Evolutionary conservation across 2,888 invertebrate genomes (phyloP).

Genomic region (Perizoma affinitatum): DNA sequence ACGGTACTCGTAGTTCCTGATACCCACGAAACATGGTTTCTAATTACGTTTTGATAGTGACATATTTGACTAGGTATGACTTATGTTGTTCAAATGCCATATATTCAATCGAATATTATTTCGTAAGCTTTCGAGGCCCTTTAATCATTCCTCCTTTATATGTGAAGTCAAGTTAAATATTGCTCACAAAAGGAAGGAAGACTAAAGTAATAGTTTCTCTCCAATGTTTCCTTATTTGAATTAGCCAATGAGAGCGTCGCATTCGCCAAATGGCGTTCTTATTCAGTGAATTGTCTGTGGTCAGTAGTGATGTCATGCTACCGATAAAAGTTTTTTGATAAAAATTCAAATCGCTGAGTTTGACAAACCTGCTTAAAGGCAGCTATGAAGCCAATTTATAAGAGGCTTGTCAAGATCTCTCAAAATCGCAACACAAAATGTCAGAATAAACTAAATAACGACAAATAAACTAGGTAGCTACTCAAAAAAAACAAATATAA

Average conservation of each 20-base stretch:
- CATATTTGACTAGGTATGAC: too few species aligned
- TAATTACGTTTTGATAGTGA: too few species aligned
- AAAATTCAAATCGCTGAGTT: not conserved
- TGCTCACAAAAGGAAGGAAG: conserved; percentile 13
- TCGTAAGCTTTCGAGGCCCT: not conserved
- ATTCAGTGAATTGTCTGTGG: conserved; percentile 31
- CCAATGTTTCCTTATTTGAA: conserved; percentile 37
- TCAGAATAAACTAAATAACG: too few species aligned
- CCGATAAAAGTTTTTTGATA: conserved; percentile 9
- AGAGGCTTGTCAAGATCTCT: too few species aligned
- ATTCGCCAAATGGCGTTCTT: conserved; percentile 30
- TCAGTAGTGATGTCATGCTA: conserved; percentile 15
- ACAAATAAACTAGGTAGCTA: too few species aligned
- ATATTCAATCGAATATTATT: not conserved
- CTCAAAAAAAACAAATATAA: too few species aligned
- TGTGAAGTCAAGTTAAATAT: not conserved
- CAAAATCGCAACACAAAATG: too few species aligned
- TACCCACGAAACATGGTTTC: too few species aligned
- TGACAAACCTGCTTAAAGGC: too few species aligned
- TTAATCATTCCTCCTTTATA: conserved; percentile 10
- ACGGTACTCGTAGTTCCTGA: too few species aligned
- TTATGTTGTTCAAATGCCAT: not conserved
- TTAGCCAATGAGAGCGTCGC: conserved; percentile 34
- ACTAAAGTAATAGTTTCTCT: conserved; percentile 28
- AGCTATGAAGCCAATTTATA: too few species aligned